phyloP scores from a whole-genome alignment of 2,113 vertebrate species.

The Oreocharis arfaki region DNA sequence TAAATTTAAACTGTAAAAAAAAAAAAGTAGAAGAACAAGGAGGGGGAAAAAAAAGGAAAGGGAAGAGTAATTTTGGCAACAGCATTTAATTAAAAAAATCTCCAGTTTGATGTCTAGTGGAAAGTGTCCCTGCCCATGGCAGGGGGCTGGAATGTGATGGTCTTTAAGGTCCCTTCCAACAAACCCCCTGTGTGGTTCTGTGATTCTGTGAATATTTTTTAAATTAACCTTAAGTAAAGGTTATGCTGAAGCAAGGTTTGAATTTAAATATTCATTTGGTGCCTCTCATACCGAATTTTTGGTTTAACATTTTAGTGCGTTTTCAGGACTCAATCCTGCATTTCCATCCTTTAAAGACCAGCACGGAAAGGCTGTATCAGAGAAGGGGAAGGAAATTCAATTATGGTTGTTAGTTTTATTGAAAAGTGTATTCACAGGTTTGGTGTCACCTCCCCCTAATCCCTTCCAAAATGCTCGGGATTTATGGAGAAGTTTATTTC shows the following conservation, averaged over 20 bases:
- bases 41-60: fast-evolving
- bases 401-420: not conserved
- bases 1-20: not conserved
- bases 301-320: not conserved
- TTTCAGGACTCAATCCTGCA: not conserved
- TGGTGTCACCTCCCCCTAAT: not conserved
- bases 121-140: not conserved
- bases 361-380: not conserved
- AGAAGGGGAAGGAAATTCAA: not conserved
- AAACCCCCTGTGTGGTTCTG: not conserved
- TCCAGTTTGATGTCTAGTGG: not conserved
- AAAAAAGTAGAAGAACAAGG: too few relatives aligned
- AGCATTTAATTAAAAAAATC: not conserved
- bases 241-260: not conserved
- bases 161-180: not conserved
- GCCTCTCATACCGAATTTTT: not conserved
- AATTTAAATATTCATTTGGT: not conserved
- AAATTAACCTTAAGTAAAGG: not conserved
- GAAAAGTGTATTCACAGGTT: not conserved
- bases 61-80: not conserved
- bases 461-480: not conserved
- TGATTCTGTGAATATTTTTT: not conserved
- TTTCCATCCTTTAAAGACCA: not conserved
- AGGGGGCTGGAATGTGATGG: not conserved
- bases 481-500: not conserved